Percentiles rank a stretch among this genome's conserved stretches.
Evolutionary conservation across 1,140 invertebrate genomes (phyloP).

Genomic region (Nymphalis io): DNA sequence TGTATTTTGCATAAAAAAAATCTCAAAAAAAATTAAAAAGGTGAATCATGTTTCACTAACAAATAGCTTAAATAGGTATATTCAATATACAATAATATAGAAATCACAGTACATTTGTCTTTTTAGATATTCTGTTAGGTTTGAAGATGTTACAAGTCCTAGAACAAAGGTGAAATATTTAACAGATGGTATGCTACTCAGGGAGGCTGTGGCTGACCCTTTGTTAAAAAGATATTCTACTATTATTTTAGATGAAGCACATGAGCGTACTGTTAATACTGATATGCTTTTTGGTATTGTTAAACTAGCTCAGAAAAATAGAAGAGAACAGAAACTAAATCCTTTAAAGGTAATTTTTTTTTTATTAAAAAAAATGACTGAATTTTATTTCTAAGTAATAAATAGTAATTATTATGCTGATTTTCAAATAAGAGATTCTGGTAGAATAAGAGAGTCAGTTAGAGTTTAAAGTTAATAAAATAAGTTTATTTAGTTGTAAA

Average conservation of each 20-base stretch:
- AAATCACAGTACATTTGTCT: conserved; percentile 8
- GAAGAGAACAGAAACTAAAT: conserved; percentile 82
- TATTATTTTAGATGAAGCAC: conserved; percentile 96
- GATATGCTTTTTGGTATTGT: conserved; percentile 96
- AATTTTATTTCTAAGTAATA: too few species aligned
- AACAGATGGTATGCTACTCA: conserved; percentile 96
- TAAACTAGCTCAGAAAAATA: conserved; percentile 89
- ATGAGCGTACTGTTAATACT: conserved; percentile 96
- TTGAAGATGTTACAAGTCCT: conserved; percentile 91
- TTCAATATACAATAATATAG: too few species aligned
- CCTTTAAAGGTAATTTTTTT: conserved; percentile 84
- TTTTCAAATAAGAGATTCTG: too few species aligned
- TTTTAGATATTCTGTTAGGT: conserved; percentile 91
- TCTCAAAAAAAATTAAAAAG: too few species aligned
- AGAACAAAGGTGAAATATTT: conserved; percentile 93
- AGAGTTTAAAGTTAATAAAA: neutral
- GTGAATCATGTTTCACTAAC: too few species aligned
- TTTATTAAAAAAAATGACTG: neutral
- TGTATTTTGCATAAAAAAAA: too few species aligned
- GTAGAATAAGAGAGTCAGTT: too few species aligned
- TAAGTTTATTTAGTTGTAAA: neutral
- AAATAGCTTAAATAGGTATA: too few species aligned
- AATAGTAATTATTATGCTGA: too few species aligned
- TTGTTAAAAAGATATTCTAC: conserved; percentile 89
- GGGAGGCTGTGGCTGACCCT: conserved; percentile 91